phyloP scores from a whole-genome alignment of 2,888 invertebrate species.

The Drosophila meridiana region DNA sequence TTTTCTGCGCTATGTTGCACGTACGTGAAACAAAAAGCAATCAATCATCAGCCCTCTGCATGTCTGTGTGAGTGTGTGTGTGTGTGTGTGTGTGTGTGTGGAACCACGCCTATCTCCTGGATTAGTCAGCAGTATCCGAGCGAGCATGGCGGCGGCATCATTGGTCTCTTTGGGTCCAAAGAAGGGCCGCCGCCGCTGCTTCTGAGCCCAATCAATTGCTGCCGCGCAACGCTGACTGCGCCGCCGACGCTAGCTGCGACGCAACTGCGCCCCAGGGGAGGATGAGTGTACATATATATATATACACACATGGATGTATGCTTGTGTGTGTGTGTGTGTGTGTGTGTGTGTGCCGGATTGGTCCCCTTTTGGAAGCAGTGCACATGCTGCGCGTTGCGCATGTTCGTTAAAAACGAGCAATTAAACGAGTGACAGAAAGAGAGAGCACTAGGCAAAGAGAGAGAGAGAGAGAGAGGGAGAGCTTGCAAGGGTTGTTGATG shows the following conservation, averaged over 20 bases:
- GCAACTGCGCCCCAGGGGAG: slow-evolving; percentile 54
- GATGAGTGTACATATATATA: slow-evolving; percentile 21
- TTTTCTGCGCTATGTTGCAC: slow-evolving; percentile 50
- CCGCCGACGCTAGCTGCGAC: slow-evolving; percentile 50
- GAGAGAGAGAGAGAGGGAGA: slow-evolving; percentile 2
- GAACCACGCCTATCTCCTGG: slow-evolving; percentile 84
- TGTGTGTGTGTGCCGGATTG: slow-evolving; percentile 48
- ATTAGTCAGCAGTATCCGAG: slow-evolving; percentile 83
- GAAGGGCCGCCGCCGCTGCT: slow-evolving; percentile 60
- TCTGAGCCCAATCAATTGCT: slow-evolving; percentile 77
- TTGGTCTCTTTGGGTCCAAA: slow-evolving; percentile 66
- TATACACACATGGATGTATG: slow-evolving; percentile 5
- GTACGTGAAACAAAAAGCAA: slow-evolving; percentile 76
- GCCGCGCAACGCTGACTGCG: slow-evolving; percentile 66
- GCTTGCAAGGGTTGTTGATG: slow-evolving; percentile 5
- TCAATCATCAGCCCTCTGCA: slow-evolving; percentile 78
- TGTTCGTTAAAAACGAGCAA: slow-evolving; percentile 75
- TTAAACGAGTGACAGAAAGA: slow-evolving; percentile 43
- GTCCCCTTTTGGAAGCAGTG: slow-evolving; percentile 52
- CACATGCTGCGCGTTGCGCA: slow-evolving; percentile 75
- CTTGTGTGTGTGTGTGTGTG: slow-evolving; percentile 34
- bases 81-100: slow-evolving; percentile 58
- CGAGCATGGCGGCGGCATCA: slow-evolving; percentile 79
- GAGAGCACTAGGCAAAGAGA: not conserved
- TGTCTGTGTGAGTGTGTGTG: slow-evolving; percentile 23